A percentile compares a stretch with the other conserved stretches of the same genome.
Evolutionary conservation across 2,113 vertebrate genomes (phyloP).

Genomic region (Mastomys natalensis): DNA sequence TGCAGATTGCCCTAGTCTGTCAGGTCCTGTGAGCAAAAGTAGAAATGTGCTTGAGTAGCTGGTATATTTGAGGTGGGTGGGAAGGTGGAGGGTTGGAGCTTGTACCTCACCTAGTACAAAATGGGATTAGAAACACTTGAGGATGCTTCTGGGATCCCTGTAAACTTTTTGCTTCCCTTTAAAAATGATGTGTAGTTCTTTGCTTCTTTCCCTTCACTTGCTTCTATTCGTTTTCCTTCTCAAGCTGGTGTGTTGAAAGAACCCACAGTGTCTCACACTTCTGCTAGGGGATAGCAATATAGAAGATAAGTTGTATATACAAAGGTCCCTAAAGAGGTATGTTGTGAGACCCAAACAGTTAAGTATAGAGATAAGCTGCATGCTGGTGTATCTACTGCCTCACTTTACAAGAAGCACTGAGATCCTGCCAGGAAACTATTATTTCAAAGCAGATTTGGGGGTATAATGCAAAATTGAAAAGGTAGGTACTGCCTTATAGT

Average conservation of each 20-base stretch:
- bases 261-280: not conserved
- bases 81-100: not conserved
- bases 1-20: not conserved
- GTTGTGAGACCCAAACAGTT: not conserved
- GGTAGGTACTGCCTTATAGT: not conserved
- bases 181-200: not conserved
- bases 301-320: not conserved
- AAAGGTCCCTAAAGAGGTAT: not conserved
- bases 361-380: not conserved
- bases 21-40: not conserved
- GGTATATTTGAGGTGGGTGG: not conserved
- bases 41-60: not conserved
- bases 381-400: too few relatives aligned
- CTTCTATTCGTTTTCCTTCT: not conserved
- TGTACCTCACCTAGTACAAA: not conserved
- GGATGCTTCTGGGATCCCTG: not conserved
- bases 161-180: not conserved
- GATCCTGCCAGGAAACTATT: not conserved
- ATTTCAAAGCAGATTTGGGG: slow-evolving; percentile 37
- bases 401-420: not conserved
- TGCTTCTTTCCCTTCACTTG: not conserved
- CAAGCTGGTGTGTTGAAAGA: not conserved
- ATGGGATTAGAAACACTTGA: not conserved
- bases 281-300: not conserved
- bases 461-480: not conserved